These are phyloP conservation scores for Corapipo altera DNA, from an alignment of 2,113 vertebrate genomes.

Conservation along the genomic window DNA sequence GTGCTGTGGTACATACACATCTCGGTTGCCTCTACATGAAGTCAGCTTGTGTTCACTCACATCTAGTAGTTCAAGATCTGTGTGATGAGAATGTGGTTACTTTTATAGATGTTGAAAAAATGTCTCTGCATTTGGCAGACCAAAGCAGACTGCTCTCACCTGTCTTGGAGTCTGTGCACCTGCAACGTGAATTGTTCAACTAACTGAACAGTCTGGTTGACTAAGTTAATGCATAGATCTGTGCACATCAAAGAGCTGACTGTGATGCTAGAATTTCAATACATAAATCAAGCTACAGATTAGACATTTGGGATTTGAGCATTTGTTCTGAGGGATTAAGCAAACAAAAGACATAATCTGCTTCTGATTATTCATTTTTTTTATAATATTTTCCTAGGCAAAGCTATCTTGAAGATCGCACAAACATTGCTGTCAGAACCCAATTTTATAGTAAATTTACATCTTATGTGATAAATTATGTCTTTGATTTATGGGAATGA, in stretches of 20 bases:
- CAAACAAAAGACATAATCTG: not conserved
- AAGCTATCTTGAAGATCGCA: not conserved
- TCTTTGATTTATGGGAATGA: not conserved
- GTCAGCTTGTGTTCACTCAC: not conserved
- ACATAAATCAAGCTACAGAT: not conserved
- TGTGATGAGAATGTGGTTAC: not conserved
- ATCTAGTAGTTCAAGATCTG: not conserved
- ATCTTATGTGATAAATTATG: not conserved
- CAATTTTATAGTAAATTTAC: not conserved
- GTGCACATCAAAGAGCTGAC: not conserved
- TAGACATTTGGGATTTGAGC: not conserved
- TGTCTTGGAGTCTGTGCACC: not conserved
- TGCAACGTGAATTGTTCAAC: not conserved
- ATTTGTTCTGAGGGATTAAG: not conserved
- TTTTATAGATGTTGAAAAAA: not conserved
- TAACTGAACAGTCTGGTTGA: not conserved
- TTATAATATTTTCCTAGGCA: not conserved
- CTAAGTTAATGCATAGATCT: not conserved
- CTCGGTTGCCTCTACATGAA: not conserved
- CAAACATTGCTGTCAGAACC: not conserved
- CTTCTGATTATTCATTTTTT: not conserved
- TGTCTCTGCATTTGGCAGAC: not conserved
- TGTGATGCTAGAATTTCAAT: not conserved
- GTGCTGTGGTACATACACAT: accelerated
- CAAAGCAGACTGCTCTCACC: not conserved